Evolutionary conservation across 2,888 invertebrate species (phyloP).

Genomic region (Abrostola triplasia): DNA sequence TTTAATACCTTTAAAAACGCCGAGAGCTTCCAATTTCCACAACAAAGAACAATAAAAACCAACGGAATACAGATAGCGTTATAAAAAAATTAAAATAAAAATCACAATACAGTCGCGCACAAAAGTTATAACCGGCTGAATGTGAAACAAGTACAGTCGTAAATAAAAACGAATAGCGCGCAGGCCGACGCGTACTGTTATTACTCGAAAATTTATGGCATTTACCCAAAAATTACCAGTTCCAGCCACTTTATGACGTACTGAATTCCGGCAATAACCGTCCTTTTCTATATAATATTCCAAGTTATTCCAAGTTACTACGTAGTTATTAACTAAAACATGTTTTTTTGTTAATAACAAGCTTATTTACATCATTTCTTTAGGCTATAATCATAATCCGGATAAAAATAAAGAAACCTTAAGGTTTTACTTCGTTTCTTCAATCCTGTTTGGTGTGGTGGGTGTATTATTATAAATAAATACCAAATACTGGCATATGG

Average conservation of each 20-base stretch:
- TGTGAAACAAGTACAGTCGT: constrained; percentile 86
- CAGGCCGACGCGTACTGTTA: constrained; percentile 80
- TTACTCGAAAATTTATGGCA: constrained; percentile 81
- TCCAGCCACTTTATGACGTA: constrained; percentile 76
- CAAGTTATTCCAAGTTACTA: constrained; percentile 42
- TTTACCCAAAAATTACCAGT: constrained; percentile 82
- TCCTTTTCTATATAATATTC: constrained; percentile 54
- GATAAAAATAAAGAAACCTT: constrained; percentile 40
- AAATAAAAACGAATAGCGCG: constrained; percentile 86
- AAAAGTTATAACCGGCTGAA: constrained; percentile 83
- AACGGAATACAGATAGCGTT: constrained; percentile 69
- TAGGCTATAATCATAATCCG: constrained; percentile 44
- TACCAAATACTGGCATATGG: constrained; percentile 25
- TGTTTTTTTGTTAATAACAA: constrained; percentile 47
- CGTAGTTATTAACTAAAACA: constrained; percentile 58
- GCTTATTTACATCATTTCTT: constrained; percentile 37
- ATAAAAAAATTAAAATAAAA: constrained; percentile 78
- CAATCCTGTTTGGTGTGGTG: constrained; percentile 25
- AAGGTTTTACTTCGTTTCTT: constrained; percentile 22
- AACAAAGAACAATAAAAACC: constrained; percentile 81
- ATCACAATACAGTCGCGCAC: constrained; percentile 82
- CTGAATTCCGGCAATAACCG: constrained; percentile 63
- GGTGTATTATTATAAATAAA: constrained; percentile 36
- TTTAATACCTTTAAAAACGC: constrained; percentile 47
- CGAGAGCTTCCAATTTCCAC: constrained; percentile 66